Percentiles rank a stretch among this genome's conserved stretches.
These are phyloP conservation scores for Athene cunicularia DNA, from an alignment of 2,113 vertebrate genomes.

Conservation along the genomic window DNA sequence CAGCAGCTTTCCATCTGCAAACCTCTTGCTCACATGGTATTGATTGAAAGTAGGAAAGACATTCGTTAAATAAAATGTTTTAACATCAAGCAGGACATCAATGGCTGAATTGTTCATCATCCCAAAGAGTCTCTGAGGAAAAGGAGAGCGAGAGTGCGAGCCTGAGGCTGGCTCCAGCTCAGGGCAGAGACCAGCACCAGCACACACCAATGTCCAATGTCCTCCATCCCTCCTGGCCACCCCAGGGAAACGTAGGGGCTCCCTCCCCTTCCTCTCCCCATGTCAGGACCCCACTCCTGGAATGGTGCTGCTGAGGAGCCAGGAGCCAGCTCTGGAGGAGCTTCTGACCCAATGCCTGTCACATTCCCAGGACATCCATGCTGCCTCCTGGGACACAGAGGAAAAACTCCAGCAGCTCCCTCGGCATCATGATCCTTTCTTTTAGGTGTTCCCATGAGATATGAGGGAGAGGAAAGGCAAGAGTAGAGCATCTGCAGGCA, in stretches of 20 bases:
- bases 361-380: neutral
- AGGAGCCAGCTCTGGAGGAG: neutral
- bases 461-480: neutral
- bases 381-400: neutral
- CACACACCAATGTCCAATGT: accelerated
- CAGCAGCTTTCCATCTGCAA: neutral
- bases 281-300: accelerated
- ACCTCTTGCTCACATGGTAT: neutral
- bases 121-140: neutral
- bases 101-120: neutral
- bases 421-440: neutral
- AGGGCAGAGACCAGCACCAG: neutral
- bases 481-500: neutral
- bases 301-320: neutral
- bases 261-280: neutral
- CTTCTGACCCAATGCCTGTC: neutral
- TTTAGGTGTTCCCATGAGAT: neutral
- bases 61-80: conserved; percentile 27
- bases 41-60: neutral
- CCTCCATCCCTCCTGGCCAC: neutral
- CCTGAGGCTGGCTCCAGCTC: neutral
- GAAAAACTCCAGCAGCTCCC: neutral
- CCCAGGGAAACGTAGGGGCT: neutral
- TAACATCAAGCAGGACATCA: neutral
- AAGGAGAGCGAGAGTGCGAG: neutral